Evolutionary conservation across 2,113 vertebrate genomes (phyloP).

Genomic region (Bubo blakistoni): DNA sequence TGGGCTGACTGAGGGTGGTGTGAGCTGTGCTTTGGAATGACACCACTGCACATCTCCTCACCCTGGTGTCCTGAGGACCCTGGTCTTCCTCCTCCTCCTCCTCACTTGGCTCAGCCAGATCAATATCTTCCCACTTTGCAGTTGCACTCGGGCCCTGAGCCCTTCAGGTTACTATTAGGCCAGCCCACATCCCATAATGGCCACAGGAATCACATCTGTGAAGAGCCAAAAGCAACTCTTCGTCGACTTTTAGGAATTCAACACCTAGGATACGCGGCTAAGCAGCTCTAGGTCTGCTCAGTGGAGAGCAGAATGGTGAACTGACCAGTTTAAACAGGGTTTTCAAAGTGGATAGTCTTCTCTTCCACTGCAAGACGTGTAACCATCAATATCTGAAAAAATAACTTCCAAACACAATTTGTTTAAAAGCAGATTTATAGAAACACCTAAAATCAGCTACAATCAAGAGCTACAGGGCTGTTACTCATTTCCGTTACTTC

Average conservation of each 20-base stretch:
- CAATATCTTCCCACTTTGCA: background rate
- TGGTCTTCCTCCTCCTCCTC: background rate
- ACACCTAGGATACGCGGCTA: too few species aligned
- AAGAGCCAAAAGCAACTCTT: background rate
- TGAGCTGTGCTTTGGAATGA: background rate
- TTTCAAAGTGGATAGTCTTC: background rate
- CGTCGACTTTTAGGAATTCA: background rate
- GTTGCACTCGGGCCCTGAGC: background rate
- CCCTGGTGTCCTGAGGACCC: background rate
- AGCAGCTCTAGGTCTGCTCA: background rate
- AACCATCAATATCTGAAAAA: background rate
- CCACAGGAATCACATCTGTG: background rate
- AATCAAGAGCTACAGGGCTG: background rate
- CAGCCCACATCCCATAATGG: background rate
- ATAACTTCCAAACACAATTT: background rate
- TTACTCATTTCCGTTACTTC: background rate
- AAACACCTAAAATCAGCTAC: background rate
- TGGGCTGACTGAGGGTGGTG: background rate
- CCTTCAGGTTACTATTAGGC: background rate
- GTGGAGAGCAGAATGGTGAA: background rate
- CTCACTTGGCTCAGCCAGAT: background rate
- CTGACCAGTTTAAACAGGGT: background rate
- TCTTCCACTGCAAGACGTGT: background rate
- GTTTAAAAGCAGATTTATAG: background rate
- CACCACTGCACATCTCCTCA: background rate